Evolutionary conservation across 1,140 invertebrate species (phyloP), one percentile per base, ranked within the genome.

Genomic region (Agrilus planipennis): DNA sequence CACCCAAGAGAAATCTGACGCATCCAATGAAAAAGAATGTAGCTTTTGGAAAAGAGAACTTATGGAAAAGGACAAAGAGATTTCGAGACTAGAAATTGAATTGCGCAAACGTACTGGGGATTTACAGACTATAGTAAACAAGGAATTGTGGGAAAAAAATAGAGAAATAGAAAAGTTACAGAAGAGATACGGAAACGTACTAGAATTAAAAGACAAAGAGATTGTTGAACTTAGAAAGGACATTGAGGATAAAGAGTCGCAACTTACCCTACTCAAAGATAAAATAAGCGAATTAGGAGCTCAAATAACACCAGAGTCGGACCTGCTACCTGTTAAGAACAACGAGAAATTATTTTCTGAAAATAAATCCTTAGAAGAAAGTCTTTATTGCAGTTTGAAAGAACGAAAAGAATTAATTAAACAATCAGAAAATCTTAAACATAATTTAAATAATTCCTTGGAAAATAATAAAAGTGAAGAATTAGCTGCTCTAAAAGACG

Each of bases 121-220:
- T 51, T 58, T 81, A 18, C 76, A 79, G 49, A 65, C 76, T 45
- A 55, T 81, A 10, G 73, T 80, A 1, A 79, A 80, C 49, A 75
- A 71, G 12, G 78, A 81, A 49, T 54, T 81, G 4, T 80, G 77
- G 77, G 73, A 74, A 42, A 79, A 79, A 49, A 81, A 80, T 49
- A 70, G 72, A 18, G 75, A 81, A 50, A 78, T 81, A 17, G 78
- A 81, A 28, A 75, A 77, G 37, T 55, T 83, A 2, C 68, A 74
- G 29, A 46, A 54, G 31, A 42, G 53, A 21, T n/a, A n/a, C n/a
- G n/a, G n/a, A n/a, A 56, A 40, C 11, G 35, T 49, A 20, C 28
- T 43, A 42, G 53, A 60, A 42, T 51, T 60, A 40, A 56, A 58
- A 34, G 55, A 62, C 3, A 45, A 58, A 4, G 61, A 64, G 28